These are phyloP conservation scores for Junonia oenone DNA, from an alignment of 2,888 invertebrate species.

Conservation along the genomic window DNA sequence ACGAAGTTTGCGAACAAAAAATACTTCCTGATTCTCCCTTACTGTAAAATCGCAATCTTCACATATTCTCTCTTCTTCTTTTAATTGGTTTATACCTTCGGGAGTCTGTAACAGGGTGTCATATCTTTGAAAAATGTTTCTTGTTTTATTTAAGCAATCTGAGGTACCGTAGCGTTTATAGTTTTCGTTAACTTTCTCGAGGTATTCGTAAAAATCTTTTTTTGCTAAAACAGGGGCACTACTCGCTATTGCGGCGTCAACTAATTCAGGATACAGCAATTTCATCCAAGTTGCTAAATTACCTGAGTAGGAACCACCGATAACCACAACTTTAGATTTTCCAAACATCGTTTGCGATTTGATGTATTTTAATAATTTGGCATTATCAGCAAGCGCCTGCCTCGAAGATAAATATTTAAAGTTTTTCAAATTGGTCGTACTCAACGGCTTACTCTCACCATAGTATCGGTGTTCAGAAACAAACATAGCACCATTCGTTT, in stretches of 20 bases:
- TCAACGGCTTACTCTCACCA: constrained; percentile 59
- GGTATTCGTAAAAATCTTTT: constrained; percentile 59
- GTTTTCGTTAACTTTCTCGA: constrained; percentile 58
- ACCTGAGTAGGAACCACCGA: constrained; percentile 66
- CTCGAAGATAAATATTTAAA: constrained; percentile 53
- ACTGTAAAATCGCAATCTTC: constrained; percentile 47
- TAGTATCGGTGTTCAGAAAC: constrained; percentile 63
- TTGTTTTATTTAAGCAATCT: no score
- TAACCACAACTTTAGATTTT: no score
- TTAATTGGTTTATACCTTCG: constrained; percentile 49
- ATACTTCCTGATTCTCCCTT: constrained; percentile 51
- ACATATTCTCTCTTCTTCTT: constrained; percentile 58
- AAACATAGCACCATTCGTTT: no score
- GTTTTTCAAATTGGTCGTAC: constrained; percentile 43
- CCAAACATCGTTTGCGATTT: constrained; percentile 42
- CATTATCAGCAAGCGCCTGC: constrained; percentile 62
- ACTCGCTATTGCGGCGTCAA: constrained; percentile 61
- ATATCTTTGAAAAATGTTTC: constrained; percentile 45
- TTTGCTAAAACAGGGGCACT: constrained; percentile 66
- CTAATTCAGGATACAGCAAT: constrained; percentile 52
- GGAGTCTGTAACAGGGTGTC: constrained; percentile 44
- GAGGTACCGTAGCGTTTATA: constrained; percentile 57
- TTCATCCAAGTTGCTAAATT: constrained; percentile 68
- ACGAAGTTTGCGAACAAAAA: constrained; percentile 46
- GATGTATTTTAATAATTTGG: constrained; percentile 43